Conservation (phyloP, 2,797 vertebrate genomes). For the Hapalemur alaotrensis region DNA sequence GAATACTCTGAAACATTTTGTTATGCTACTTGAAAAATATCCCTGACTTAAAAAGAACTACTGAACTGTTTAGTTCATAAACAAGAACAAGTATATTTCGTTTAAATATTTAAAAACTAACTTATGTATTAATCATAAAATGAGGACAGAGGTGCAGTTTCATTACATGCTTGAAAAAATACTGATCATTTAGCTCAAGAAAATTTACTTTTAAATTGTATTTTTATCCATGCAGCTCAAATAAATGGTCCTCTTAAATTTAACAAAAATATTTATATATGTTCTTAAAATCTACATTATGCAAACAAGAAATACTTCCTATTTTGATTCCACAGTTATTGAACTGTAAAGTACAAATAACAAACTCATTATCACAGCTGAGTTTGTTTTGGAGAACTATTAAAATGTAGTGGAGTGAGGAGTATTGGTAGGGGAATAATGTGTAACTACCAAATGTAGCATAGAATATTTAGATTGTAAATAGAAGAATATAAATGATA, state of each 20-base stretch:
- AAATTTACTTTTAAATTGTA: constrained; percentile 44
- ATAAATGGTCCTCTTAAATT: constrained; percentile 36
- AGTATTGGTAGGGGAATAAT: background rate
- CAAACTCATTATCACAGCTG: constrained; percentile 42
- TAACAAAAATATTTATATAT: background rate
- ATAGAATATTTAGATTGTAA: constrained; percentile 29
- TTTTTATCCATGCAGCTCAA: constrained; percentile 55
- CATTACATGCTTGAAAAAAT: constrained; percentile 62
- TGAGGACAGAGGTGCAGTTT: constrained; percentile 12
- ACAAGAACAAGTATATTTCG: constrained; percentile 22
- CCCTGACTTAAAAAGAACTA: constrained; percentile 13
- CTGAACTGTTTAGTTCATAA: constrained; percentile 15
- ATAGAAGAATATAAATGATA: constrained; percentile 30
- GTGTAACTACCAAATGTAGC: background rate
- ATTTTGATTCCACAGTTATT: constrained; percentile 32
- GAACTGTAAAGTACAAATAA: constrained; percentile 29
- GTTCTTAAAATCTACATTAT: constrained; percentile 34
- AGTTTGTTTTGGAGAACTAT: constrained; percentile 59
- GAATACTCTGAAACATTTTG: background rate
- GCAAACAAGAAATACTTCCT: background rate
- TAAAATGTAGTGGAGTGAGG: background rate
- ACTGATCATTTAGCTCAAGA: constrained; percentile 47
- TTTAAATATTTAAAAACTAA: constrained; percentile 54
- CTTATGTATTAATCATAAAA: constrained; percentile 60
- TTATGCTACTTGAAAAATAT: constrained; percentile 28